Conservation (phyloP, 1,140 invertebrate genomes). For the Hylaeus anthracinus region DNA sequence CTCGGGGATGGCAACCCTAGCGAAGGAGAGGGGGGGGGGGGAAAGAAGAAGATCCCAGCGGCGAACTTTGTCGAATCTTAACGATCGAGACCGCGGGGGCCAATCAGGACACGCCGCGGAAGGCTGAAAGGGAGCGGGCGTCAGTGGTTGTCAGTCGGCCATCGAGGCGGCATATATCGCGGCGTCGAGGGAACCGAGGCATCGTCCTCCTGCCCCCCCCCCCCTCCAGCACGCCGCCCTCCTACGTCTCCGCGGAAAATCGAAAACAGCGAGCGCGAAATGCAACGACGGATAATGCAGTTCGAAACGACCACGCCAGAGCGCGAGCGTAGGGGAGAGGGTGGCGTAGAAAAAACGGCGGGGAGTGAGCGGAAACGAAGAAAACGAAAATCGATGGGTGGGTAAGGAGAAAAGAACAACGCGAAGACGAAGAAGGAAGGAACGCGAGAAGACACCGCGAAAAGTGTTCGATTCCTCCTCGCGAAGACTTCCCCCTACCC, state of each 20-base stretch:
- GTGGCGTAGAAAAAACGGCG: neutral
- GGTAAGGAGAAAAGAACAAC: constrained; percentile 5
- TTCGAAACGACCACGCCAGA: neutral
- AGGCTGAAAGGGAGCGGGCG: constrained; percentile 4
- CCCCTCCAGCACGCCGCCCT: too few species aligned
- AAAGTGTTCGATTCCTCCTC: too few species aligned
- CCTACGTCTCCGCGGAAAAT: neutral
- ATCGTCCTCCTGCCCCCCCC: neutral
- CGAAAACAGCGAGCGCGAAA: neutral
- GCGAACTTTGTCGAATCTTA: constrained; percentile 21
- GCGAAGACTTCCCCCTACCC: too few species aligned
- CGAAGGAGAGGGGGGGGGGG: neutral
- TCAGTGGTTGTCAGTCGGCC: constrained; percentile 40
- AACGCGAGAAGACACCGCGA: neutral
- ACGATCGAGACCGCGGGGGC: constrained; percentile 19
- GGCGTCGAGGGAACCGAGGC: too few species aligned
- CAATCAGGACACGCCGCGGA: constrained; percentile 2
- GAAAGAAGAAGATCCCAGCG: neutral
- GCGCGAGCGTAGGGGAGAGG: too few species aligned
- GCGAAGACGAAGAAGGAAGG: neutral
- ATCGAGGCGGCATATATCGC: constrained; percentile 26
- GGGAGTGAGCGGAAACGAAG: neutral
- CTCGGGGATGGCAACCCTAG: neutral
- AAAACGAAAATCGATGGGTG: constrained; percentile 3
- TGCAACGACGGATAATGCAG: neutral